phyloP scores from a whole-genome alignment of 1,140 invertebrate species.

The Ladona fulva region DNA sequence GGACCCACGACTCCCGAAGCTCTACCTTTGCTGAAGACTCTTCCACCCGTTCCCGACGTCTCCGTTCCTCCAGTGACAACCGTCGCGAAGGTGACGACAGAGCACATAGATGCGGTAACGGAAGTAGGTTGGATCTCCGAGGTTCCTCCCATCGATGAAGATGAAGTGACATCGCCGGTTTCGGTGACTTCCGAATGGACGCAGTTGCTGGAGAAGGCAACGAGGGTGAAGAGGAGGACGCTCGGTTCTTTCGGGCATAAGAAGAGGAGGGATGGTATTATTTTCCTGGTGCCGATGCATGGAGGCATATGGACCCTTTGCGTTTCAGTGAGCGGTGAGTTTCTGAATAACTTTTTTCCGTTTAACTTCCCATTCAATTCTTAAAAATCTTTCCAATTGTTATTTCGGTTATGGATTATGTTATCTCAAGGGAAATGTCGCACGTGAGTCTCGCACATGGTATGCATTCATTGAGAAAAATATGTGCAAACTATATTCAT shows the following conservation, averaged over 20 bases:
- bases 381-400: no score
- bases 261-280: constrained; percentile 15
- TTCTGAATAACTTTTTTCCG: no score
- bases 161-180: background rate
- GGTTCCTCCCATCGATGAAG: background rate
- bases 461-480: no score
- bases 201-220: constrained; percentile 9
- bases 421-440: no score
- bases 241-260: background rate
- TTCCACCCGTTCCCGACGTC: background rate
- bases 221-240: background rate
- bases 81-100: background rate
- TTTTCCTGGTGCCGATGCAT: constrained; percentile 73
- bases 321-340: constrained; percentile 59
- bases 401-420: no score
- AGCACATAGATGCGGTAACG: background rate
- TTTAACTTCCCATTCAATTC: no score
- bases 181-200: constrained; percentile 9
- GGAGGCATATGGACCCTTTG: constrained; percentile 81
- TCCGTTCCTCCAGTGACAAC: background rate
- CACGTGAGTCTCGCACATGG: no score
- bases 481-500: no score
- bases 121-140: background rate
- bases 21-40: background rate
- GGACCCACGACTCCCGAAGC: constrained; percentile 19